Base-by-base conservation (phyloP, 2,888 invertebrate species). In the Stenichneumon culpator region DNA sequence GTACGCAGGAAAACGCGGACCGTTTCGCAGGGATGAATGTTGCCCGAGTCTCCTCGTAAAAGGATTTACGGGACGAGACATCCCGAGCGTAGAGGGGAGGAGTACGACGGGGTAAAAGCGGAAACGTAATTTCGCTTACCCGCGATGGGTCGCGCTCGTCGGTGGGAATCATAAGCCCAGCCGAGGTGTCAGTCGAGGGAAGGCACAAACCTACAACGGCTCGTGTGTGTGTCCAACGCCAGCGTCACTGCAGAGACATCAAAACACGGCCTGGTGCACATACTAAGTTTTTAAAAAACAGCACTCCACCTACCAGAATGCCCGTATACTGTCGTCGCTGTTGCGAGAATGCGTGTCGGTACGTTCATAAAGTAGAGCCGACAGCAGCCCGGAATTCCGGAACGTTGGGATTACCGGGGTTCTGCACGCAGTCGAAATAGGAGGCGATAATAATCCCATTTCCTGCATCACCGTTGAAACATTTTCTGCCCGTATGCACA, bases 81-180 rank as follows among this genome's bases (percentile, higher is more conserved):
- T 74, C 32, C 65, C 47, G 69, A 67, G 32, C 63, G 44, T 65
- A 57, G 77, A 77, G 65, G 70, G 36, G 70, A 54, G 75, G 50
- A 70, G 79, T 60, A 82, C 52, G 63, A 79, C 11, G 47, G 81
- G 74, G 80, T 78, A 50, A 69, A 69, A 69, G 69, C 60, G 60
- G 28, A 70, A 60, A 70, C 60, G 72, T 65, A 65, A 79, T 77
- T 67, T 67, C 77, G 67, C 67, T 67, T 39, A 19, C 22, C 39
- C n/a, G 19, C 9, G 19, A 67, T 67, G 67, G 52, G 81, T 67
- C 75, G 73, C 79, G 79, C n/a, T 74, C 68, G 63, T 72, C 83
- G 87, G 84, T 79, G 85, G 57, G 86, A 84, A 88, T 89, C 89
- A 82, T 90, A 89, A 89, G 87, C 88, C 84, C 73, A 32, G 77